Conservation (phyloP, 2,113 vertebrate genomes). For the Callopanchax toddi region DNA sequence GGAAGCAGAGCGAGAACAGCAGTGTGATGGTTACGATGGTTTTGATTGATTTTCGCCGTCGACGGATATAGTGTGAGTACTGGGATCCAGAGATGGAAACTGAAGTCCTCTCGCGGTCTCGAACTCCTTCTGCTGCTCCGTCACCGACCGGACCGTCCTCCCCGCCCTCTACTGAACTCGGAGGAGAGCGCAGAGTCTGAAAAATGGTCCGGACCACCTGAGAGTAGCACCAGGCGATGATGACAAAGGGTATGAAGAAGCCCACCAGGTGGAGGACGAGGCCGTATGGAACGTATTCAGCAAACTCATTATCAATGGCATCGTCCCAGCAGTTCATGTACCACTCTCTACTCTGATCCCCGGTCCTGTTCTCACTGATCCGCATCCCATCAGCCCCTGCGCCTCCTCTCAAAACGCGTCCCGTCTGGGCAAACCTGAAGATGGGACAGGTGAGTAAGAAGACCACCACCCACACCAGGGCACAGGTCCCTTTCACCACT, state of each 20-base stretch:
- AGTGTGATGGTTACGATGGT: slow-evolving; percentile 85
- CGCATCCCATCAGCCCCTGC: not conserved
- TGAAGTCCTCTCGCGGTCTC: slow-evolving; percentile 53
- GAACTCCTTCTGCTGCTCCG: slow-evolving; percentile 18
- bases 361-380: slow-evolving; percentile 26
- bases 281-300: slow-evolving; percentile 83
- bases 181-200: slow-evolving; percentile 75
- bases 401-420: slow-evolving; percentile 44
- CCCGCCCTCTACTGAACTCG: slow-evolving; percentile 46
- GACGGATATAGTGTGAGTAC: slow-evolving; percentile 77
- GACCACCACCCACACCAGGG: slow-evolving; percentile 82
- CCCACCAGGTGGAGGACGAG: slow-evolving; percentile 81
- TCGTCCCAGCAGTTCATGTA: slow-evolving; percentile 85
- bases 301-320: slow-evolving; percentile 81
- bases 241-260: slow-evolving; percentile 82
- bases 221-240: slow-evolving; percentile 86
- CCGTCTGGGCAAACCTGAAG: slow-evolving; percentile 83
- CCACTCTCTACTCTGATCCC: slow-evolving; percentile 26
- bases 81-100: slow-evolving; percentile 72
- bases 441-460: slow-evolving; percentile 83
- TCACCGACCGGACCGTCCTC: slow-evolving; percentile 51
- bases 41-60: slow-evolving; percentile 82
- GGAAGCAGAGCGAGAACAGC: slow-evolving; percentile 83
- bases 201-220: slow-evolving; percentile 82
- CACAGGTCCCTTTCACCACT: slow-evolving; percentile 78